Evolutionary conservation across 2,888 invertebrate genomes (phyloP).

Genomic region (Leptopterna dolabrata): DNA sequence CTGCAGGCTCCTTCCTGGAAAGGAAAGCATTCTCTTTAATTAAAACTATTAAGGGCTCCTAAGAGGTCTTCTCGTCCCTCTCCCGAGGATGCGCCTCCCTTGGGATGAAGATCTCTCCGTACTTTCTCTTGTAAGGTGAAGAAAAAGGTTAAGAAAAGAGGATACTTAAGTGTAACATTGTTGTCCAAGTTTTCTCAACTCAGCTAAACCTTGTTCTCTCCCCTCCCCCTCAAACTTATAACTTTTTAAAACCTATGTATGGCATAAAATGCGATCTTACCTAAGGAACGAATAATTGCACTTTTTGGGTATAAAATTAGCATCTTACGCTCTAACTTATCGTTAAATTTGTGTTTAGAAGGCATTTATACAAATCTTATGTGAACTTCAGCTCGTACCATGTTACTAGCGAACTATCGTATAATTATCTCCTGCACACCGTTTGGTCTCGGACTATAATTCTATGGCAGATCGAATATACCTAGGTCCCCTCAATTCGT

Average conservation of each 20-base stretch:
- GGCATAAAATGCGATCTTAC: background rate
- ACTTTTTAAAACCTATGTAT: background rate
- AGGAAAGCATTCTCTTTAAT: constrained; percentile 28
- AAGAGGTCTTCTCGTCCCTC: background rate
- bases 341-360: too few species aligned
- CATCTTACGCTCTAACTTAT: too few species aligned
- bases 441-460: too few species aligned
- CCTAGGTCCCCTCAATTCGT: too few species aligned
- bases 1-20: background rate
- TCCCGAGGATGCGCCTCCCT: background rate
- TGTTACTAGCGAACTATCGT: too few species aligned
- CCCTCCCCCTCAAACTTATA: background rate
- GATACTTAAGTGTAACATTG: background rate
- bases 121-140: background rate
- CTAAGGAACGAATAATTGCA: too few species aligned
- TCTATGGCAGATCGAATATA: too few species aligned
- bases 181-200: background rate
- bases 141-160: constrained; percentile 7
- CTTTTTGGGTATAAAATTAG: too few species aligned
- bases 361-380: too few species aligned
- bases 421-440: too few species aligned
- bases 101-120: background rate
- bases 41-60: constrained; percentile 41
- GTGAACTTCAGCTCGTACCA: too few species aligned
- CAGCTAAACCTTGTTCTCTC: background rate